A percentile compares a stretch with the other conserved stretches of the same genome.
phyloP scores from a whole-genome alignment of 64 coral and sea anemone species.

The Catalaphyllia jardinei region DNA sequence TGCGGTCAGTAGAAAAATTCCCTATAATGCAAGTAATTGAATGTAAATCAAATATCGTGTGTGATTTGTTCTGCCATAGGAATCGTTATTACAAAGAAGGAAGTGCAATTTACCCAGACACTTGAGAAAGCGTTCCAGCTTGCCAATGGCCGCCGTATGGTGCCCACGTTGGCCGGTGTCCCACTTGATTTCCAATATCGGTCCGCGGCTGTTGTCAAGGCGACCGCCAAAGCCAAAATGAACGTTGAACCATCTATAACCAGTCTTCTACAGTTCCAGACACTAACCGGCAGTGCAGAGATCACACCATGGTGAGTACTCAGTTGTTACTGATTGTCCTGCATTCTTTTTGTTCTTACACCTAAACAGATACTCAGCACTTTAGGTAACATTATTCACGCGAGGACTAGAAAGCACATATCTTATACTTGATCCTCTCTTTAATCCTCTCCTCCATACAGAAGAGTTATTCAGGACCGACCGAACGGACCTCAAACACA shows the following conservation, averaged over 20 bases:
- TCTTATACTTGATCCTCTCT: too few species aligned
- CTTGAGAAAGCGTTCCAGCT: slow-evolving; percentile 49
- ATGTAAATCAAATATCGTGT: background rate
- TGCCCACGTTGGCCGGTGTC: slow-evolving; percentile 64
- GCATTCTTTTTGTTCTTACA: too few species aligned
- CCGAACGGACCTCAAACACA: too few species aligned
- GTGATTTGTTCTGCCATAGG: background rate
- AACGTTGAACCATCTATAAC: slow-evolving; percentile 20
- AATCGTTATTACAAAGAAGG: slow-evolving; percentile 51
- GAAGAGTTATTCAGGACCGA: too few species aligned
- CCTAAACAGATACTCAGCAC: too few species aligned
- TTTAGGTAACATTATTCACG: too few species aligned
- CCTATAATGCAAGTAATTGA: too few species aligned
- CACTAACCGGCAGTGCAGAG: background rate
- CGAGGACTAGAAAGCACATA: too few species aligned
- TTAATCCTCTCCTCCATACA: too few species aligned
- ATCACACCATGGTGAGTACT: slow-evolving; percentile 50
- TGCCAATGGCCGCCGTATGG: slow-evolving; percentile 31
- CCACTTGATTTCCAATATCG: slow-evolving; percentile 57
- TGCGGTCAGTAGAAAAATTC: too few species aligned
- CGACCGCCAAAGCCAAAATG: background rate
- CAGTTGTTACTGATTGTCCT: too few species aligned
- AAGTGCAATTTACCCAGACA: slow-evolving; percentile 20
- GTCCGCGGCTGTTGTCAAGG: background rate
- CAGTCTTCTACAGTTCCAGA: background rate